Conservation (phyloP, 1,140 invertebrate genomes). For the Chironomus striatipennis region DNA sequence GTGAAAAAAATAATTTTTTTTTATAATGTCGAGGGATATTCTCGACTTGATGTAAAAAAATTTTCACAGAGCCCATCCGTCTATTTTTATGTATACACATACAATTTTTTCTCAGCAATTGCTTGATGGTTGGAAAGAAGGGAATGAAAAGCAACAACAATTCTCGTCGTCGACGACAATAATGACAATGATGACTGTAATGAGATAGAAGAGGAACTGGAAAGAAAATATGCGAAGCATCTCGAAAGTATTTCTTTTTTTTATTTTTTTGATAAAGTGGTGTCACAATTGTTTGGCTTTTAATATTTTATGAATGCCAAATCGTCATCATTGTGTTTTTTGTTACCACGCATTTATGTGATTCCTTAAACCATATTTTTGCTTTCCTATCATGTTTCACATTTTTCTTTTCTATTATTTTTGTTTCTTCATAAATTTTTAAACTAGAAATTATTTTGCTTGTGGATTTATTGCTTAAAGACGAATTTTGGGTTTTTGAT, state of each 20-base stretch:
- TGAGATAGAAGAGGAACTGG: not conserved
- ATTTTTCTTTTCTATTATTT: no score
- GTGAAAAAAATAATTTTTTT: not conserved
- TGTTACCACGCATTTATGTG: no score
- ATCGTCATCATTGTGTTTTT: not conserved
- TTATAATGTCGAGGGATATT: not conserved
- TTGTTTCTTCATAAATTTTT: no score
- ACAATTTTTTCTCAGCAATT: not conserved
- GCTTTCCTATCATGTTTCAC: no score
- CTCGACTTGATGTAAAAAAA: not conserved
- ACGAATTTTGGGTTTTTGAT: no score
- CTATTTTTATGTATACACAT: not conserved
- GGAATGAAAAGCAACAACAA: not conserved
- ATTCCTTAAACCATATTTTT: no score
- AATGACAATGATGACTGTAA: not conserved
- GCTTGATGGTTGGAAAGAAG: not conserved
- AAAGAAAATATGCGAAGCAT: not conserved
- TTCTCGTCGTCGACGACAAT: not conserved
- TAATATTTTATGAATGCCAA: constrained; percentile 14
- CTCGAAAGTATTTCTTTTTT: not conserved
- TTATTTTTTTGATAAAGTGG: constrained; percentile 13
- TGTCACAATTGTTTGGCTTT: constrained; percentile 12
- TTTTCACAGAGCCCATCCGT: not conserved
- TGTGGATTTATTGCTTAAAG: no score
- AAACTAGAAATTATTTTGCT: no score